Evolutionary conservation across 2,113 vertebrate genomes (phyloP).

Genomic region (Bombycilla garrulus): DNA sequence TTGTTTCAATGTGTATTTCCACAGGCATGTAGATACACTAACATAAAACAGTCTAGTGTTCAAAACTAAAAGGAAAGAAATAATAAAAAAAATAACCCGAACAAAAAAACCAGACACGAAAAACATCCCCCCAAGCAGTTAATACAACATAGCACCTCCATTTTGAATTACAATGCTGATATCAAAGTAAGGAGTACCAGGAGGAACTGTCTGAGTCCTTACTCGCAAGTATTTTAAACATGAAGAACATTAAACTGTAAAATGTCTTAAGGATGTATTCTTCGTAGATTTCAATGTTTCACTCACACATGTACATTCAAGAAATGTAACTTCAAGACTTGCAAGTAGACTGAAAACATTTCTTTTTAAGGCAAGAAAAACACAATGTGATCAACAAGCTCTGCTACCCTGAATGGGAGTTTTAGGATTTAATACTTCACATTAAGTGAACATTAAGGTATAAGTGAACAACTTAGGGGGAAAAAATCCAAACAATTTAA

Average conservation of each 20-base stretch:
- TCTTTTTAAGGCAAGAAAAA: not conserved
- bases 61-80: not conserved
- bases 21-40: not conserved
- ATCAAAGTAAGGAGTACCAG: not conserved
- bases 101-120: not conserved
- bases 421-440: not conserved
- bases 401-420: not conserved
- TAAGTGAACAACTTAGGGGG: not conserved
- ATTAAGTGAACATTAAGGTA: too few relatives aligned
- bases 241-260: not conserved
- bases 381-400: accelerated
- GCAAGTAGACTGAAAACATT: not conserved
- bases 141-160: not conserved
- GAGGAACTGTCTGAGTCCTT: not conserved
- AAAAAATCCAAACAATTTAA: not conserved
- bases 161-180: not conserved
- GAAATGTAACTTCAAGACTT: not conserved
- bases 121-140: not conserved
- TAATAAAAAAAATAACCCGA: not conserved
- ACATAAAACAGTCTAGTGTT: not conserved
- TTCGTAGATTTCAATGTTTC: not conserved
- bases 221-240: not conserved
- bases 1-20: not conserved
- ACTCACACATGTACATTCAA: not conserved
- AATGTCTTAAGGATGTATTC: not conserved